A percentile compares a stretch with the other conserved stretches of the same genome.
These are phyloP conservation scores for Ischnus inquisitorius DNA, from an alignment of 2,888 invertebrate species.

Conservation along the genomic window DNA sequence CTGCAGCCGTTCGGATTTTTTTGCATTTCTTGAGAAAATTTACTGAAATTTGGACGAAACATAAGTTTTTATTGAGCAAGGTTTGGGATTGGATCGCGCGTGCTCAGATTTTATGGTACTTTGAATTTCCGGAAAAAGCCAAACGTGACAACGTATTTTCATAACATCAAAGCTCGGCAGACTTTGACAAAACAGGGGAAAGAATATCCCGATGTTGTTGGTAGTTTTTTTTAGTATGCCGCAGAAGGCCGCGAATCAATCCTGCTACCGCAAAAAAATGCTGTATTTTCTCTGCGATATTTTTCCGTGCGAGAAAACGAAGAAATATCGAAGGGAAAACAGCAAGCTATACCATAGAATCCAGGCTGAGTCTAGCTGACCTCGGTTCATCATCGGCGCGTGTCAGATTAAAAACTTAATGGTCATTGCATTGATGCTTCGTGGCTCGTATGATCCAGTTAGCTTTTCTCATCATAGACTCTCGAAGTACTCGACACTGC, in stretches of 20 bases:
- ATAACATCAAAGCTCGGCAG: too few relatives aligned
- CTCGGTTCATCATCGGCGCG: slow-evolving; percentile 82
- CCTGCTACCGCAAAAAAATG: slow-evolving; percentile 36
- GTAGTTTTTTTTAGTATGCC: too few relatives aligned
- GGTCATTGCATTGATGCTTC: slow-evolving; percentile 75
- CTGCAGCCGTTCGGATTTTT: too few relatives aligned
- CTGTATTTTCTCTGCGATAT: slow-evolving; percentile 43
- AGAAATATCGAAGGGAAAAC: slow-evolving; percentile 38
- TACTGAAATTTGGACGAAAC: too few relatives aligned
- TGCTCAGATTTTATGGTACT: too few relatives aligned
- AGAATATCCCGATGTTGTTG: too few relatives aligned
- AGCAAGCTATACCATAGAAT: slow-evolving; percentile 50
- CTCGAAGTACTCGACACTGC: slow-evolving; percentile 38
- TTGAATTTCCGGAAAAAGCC: too few relatives aligned
- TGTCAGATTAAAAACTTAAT: slow-evolving; percentile 85
- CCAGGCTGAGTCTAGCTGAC: slow-evolving; percentile 80
- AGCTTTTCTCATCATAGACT: slow-evolving; percentile 81
- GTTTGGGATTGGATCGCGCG: too few relatives aligned
- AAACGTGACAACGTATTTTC: too few relatives aligned
- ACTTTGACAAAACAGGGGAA: too few relatives aligned
- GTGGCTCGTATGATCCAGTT: slow-evolving; percentile 71
- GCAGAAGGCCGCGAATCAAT: slow-evolving; percentile 83
- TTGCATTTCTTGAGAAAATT: too few relatives aligned
- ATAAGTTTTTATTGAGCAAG: too few relatives aligned
- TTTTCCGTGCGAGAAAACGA: slow-evolving; percentile 9